Percentiles rank a stretch among this genome's conserved stretches.
phyloP scores from a whole-genome alignment of 2,888 invertebrate species.

The Caenorhabditis afra region DNA sequence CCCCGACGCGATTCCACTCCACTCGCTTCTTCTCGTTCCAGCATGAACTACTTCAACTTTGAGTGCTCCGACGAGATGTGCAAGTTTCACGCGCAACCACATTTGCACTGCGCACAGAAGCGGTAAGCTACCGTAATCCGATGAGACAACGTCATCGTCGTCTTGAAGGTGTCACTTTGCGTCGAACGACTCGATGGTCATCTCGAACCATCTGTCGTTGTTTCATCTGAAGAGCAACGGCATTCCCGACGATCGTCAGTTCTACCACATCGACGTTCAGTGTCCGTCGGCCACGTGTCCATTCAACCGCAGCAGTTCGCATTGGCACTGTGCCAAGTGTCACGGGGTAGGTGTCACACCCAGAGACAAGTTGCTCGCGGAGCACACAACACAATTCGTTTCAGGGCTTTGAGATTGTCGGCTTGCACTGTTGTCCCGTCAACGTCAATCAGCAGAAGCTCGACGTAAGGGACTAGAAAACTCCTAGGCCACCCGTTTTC shows the following conservation, averaged over 20 bases:
- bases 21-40: not conserved
- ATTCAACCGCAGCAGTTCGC: conserved; percentile 50
- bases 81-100: conserved; percentile 41
- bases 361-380: no score
- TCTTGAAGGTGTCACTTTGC: conserved; percentile 63
- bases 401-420: conserved; percentile 42
- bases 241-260: conserved; percentile 33
- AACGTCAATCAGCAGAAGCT: conserved; percentile 1
- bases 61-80: conserved; percentile 45
- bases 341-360: conserved; percentile 14
- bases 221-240: conserved; percentile 43
- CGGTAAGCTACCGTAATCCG: conserved; percentile 35
- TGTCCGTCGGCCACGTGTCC: conserved; percentile 33
- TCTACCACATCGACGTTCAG: conserved; percentile 43
- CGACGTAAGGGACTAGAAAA: conserved; percentile 13
- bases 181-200: conserved; percentile 62
- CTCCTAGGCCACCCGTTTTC: not conserved
- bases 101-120: conserved; percentile 57
- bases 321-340: conserved; percentile 65
- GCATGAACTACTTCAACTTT: conserved; percentile 25
- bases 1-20: no score
- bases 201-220: conserved; percentile 58
- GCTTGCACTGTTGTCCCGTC: conserved; percentile 31
- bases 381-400: no score
- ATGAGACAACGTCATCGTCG: not conserved